Conservation (phyloP, 1,140 invertebrate species). For the Heliconius hermathena region DNA sequence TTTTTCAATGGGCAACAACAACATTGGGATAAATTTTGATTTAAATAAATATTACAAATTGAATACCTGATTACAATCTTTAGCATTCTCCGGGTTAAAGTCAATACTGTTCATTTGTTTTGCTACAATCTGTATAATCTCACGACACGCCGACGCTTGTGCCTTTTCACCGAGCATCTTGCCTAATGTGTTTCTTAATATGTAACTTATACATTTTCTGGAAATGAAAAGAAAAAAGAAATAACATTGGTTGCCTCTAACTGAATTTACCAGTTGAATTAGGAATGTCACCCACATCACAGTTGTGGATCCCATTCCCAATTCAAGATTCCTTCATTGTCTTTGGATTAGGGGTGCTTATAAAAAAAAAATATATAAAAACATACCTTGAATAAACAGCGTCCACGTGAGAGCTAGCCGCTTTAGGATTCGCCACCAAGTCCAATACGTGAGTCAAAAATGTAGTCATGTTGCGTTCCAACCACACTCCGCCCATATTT, state of each 20-base stretch:
- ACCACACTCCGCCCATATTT: constrained; percentile 95
- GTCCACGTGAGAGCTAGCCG: constrained; percentile 97
- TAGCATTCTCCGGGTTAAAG: constrained; percentile 94
- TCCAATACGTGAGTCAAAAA: constrained; percentile 95
- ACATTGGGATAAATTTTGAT: too few relatives aligned
- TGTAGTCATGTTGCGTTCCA: constrained; percentile 94
- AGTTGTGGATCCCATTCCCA: too few relatives aligned
- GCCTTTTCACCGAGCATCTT: constrained; percentile 98
- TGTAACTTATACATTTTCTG: constrained; percentile 98
- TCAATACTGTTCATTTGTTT: constrained; percentile 98
- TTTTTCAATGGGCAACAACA: too few relatives aligned
- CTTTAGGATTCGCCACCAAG: constrained; percentile 95
- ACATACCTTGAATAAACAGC: constrained; percentile 93
- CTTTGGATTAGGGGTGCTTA: too few relatives aligned
- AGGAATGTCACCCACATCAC: too few relatives aligned
- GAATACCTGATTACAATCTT: constrained; percentile 89
- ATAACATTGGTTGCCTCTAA: too few relatives aligned
- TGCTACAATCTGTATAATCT: constrained; percentile 94
- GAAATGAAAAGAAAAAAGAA: constrained; percentile 17
- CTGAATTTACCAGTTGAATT: too few relatives aligned
- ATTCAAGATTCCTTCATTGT: too few relatives aligned
- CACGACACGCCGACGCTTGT: constrained; percentile 96
- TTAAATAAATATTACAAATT: too few relatives aligned
- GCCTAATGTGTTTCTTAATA: constrained; percentile 94
- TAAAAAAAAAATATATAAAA: neutral